phyloP scores from a whole-genome alignment of 2,113 vertebrate species.

The Canis aureus region DNA sequence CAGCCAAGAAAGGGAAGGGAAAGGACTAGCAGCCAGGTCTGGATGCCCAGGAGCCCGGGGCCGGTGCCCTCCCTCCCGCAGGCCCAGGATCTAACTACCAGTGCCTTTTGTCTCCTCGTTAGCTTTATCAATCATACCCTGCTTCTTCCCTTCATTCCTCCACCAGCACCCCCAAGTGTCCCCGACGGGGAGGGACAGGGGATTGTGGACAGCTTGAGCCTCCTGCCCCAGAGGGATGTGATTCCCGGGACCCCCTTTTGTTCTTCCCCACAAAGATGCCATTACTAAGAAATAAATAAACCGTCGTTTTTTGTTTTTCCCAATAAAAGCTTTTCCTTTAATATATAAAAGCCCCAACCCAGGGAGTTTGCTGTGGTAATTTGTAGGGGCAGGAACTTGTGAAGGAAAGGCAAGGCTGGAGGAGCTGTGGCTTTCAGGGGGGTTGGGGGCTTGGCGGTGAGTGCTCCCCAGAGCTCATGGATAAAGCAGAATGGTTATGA shows the following conservation, averaged over 20 bases:
- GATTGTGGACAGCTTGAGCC: slow-evolving; percentile 43
- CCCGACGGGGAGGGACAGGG: background rate
- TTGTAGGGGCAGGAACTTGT: slow-evolving; percentile 51
- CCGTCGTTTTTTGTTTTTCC: slow-evolving; percentile 36
- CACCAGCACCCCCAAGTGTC: slow-evolving; percentile 33
- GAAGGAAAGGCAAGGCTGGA: background rate
- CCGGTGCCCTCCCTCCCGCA: background rate
- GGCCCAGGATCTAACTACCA: slow-evolving; percentile 13
- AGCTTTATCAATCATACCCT: slow-evolving; percentile 82
- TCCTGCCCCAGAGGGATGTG: background rate
- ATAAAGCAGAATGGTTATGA: background rate
- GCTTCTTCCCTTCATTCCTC: background rate
- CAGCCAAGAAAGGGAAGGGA: slow-evolving; percentile 93
- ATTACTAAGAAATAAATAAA: slow-evolving; percentile 73
- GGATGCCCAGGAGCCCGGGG: slow-evolving; percentile 13
- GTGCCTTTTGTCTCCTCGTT: slow-evolving; percentile 85
- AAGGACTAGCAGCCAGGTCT: slow-evolving; percentile 86
- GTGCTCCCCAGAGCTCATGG: slow-evolving; percentile 14
- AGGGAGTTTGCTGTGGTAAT: slow-evolving; percentile 65
- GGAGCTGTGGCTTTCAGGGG: background rate
- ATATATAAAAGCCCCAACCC: slow-evolving; percentile 82
- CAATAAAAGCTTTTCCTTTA: slow-evolving; percentile 81
- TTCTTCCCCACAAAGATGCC: slow-evolving; percentile 17
- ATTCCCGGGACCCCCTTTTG: background rate
- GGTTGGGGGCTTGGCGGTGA: background rate